phyloP scores from a whole-genome alignment of 2,113 vertebrate genomes.

The Glaucidium brasilianum region DNA sequence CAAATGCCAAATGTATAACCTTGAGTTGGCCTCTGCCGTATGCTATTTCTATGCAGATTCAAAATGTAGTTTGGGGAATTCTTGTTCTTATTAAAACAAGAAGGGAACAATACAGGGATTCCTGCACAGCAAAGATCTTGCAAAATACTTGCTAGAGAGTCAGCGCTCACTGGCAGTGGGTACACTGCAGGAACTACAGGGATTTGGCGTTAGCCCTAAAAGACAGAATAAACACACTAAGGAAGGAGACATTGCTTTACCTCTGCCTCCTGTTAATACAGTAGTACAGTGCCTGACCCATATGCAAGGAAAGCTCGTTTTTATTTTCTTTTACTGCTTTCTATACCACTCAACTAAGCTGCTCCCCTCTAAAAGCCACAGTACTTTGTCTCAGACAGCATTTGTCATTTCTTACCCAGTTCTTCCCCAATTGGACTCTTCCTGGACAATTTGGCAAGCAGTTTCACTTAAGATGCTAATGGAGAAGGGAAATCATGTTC shows the following conservation, averaged over 20 bases:
- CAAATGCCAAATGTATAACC: constrained; percentile 26
- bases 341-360: background rate
- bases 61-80: background rate
- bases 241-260: background rate
- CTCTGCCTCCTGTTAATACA: background rate
- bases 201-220: background rate
- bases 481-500: background rate
- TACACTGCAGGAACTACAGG: background rate
- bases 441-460: background rate
- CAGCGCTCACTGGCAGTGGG: accelerated
- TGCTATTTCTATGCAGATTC: constrained; percentile 3
- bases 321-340: background rate
- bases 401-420: background rate
- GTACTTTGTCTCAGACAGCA: background rate
- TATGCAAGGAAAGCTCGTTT: background rate
- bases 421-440: background rate
- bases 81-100: background rate
- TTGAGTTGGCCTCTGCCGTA: constrained; percentile 14
- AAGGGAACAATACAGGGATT: background rate
- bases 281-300: background rate
- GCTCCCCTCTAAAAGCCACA: background rate
- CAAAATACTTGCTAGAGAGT: background rate
- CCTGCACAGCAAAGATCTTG: background rate
- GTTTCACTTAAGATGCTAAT: background rate
- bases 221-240: background rate